Percentiles rank a stretch among this genome's conserved stretches.
Evolutionary conservation across 2,888 invertebrate species (phyloP).

Genomic region (Steinernema carpocapsae): DNA sequence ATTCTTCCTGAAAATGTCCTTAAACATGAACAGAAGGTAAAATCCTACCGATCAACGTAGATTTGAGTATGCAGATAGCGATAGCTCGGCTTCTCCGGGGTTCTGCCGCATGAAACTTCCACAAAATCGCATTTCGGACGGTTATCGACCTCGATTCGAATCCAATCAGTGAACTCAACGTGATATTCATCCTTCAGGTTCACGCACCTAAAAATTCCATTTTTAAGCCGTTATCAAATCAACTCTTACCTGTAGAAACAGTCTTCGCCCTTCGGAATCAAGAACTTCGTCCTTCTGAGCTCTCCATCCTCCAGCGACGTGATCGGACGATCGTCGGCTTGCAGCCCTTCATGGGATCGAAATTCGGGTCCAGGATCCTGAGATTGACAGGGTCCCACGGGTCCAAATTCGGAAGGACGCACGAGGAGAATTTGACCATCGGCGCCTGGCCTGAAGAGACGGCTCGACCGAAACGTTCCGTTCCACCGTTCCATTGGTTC

Average conservation of each 20-base stretch:
- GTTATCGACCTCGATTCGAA: neutral
- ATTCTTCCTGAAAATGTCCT: too few relatives aligned
- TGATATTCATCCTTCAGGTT: slow-evolving; percentile 14
- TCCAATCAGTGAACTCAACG: slow-evolving; percentile 18
- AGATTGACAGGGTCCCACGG: slow-evolving; percentile 42
- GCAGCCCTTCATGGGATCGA: slow-evolving; percentile 37
- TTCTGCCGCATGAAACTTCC: slow-evolving; percentile 33
- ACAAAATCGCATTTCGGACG: slow-evolving; percentile 37
- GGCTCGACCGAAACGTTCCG: too few relatives aligned
- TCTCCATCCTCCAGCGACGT: slow-evolving; percentile 13
- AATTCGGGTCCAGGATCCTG: slow-evolving; percentile 8
- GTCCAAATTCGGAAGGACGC: slow-evolving; percentile 39
- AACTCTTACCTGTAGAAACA: slow-evolving; percentile 16
- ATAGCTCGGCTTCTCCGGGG: slow-evolving; percentile 1
- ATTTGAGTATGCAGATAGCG: slow-evolving; percentile 39
- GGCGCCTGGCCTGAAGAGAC: too few relatives aligned
- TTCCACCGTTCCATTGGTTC: too few relatives aligned
- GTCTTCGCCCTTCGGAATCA: slow-evolving; percentile 18
- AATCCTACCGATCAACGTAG: slow-evolving; percentile 28
- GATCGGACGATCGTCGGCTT: slow-evolving; percentile 34
- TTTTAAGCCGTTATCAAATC: neutral
- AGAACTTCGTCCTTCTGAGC: neutral
- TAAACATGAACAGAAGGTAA: too few relatives aligned
- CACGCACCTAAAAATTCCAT: slow-evolving; percentile 35
- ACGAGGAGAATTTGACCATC: slow-evolving; percentile 6